Evolutionary conservation across 2,797 vertebrate genomes (phyloP).

Genomic region (Falco peregrinus): DNA sequence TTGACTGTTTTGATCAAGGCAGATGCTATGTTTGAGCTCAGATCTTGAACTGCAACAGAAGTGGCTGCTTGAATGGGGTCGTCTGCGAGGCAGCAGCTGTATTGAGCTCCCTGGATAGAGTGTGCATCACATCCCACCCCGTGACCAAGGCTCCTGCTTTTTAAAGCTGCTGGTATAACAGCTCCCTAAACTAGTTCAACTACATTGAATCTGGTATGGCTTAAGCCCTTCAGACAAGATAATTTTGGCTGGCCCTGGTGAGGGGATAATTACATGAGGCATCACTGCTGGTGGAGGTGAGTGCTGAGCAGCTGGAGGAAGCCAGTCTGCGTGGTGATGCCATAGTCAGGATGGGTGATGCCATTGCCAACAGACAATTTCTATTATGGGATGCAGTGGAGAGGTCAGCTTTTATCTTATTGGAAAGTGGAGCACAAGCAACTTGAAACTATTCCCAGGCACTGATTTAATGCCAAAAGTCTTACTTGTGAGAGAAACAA

Average conservation of each 20-base stretch:
- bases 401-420: not conserved
- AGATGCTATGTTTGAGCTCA: not conserved
- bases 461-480: not conserved
- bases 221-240: not conserved
- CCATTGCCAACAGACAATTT: not conserved
- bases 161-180: not conserved
- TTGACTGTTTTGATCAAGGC: not conserved
- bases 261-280: not conserved
- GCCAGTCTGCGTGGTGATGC: not conserved
- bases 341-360: not conserved
- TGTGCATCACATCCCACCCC: rapidly evolving
- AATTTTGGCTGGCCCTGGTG: not conserved
- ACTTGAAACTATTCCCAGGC: not conserved
- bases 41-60: not conserved
- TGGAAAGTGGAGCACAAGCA: not conserved
- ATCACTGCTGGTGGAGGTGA: not conserved
- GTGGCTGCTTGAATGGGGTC: not conserved
- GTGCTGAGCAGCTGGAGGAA: not conserved
- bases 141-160: not conserved
- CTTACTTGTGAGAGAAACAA: not conserved
- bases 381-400: not conserved
- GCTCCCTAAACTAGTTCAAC: not conserved
- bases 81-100: not conserved
- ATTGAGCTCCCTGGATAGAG: not conserved
- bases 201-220: not conserved